A percentile compares a stretch with the other conserved stretches of the same genome.
These are phyloP conservation scores for Stratiomys singularior DNA, from an alignment of 2,888 invertebrate species.

Conservation along the genomic window DNA sequence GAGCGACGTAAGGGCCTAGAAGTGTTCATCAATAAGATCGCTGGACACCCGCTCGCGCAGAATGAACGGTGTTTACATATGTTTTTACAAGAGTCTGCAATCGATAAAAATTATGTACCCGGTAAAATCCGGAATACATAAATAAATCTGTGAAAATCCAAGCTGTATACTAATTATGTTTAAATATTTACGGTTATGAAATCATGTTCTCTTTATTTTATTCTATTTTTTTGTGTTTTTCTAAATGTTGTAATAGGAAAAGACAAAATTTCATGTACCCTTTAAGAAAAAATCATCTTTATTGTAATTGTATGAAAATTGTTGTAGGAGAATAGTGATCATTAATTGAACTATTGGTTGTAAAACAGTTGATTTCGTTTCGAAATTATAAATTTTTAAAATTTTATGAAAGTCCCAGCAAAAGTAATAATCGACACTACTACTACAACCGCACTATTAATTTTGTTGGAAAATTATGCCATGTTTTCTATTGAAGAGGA, in stretches of 20 bases:
- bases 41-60: constrained; percentile 98
- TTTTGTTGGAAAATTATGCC: constrained; percentile 7
- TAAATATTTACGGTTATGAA: background rate
- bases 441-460: background rate
- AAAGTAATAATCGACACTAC: background rate
- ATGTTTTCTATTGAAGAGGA: background rate
- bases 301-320: constrained; percentile 7
- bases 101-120: constrained; percentile 99
- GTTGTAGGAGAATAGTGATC: background rate
- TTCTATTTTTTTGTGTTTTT: background rate
- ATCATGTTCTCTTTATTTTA: constrained; percentile 15
- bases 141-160: constrained; percentile 56
- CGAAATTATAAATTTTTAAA: background rate
- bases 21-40: constrained; percentile 99
- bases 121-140: constrained; percentile 98
- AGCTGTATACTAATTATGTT: constrained; percentile 29
- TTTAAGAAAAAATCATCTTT: background rate
- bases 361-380: constrained; percentile 2
- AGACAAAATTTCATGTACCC: constrained; percentile 16
- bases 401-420: background rate
- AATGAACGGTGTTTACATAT: constrained; percentile 99
- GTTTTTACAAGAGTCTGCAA: constrained; percentile 97
- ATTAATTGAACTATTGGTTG: background rate
- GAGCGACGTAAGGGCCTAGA: constrained; percentile 97
- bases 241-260: constrained; percentile 18